These are phyloP conservation scores for Sinotaia quadrata DNA, from an alignment of 2,888 invertebrate species.

Conservation along the genomic window DNA sequence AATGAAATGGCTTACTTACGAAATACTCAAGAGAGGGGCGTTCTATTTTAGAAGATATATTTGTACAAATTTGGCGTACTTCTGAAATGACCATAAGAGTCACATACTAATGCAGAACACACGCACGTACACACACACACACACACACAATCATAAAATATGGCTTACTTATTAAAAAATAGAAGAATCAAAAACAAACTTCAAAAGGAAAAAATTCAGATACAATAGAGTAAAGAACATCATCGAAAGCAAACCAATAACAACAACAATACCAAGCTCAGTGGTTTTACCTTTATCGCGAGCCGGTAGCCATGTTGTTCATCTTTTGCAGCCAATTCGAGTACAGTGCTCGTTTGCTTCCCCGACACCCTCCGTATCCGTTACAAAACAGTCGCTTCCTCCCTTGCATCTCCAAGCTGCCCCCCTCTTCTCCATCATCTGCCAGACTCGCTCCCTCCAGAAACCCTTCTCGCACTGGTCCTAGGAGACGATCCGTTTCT, in stretches of 20 bases:
- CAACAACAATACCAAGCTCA: too few species aligned
- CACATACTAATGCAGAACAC: not conserved
- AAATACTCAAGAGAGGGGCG: too few species aligned
- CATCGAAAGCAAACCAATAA: too few species aligned
- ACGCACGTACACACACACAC: not conserved
- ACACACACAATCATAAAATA: not conserved
- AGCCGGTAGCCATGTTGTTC: slow-evolving; percentile 2
- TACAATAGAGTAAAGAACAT: too few species aligned
- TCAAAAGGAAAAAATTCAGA: too few species aligned
- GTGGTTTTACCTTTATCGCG: not conserved
- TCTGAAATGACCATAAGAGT: too few species aligned
- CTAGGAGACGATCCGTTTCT: not conserved
- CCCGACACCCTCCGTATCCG: slow-evolving; percentile 39
- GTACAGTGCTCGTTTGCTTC: slow-evolving; percentile 33
- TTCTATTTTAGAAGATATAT: too few species aligned
- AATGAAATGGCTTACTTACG: too few species aligned
- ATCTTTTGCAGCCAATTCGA: slow-evolving; percentile 34
- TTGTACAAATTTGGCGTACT: too few species aligned
- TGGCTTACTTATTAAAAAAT: too few species aligned
- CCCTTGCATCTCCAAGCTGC: not conserved
- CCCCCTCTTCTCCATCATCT: not conserved
- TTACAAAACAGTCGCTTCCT: slow-evolving; percentile 45
- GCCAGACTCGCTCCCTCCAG: not conserved
- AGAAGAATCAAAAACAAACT: too few species aligned
- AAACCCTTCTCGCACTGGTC: not conserved